Percentiles rank a stretch among this genome's conserved stretches.
Evolutionary conservation across 2,113 vertebrate genomes (phyloP).

Genomic region (Syngnathus scovelli): DNA sequence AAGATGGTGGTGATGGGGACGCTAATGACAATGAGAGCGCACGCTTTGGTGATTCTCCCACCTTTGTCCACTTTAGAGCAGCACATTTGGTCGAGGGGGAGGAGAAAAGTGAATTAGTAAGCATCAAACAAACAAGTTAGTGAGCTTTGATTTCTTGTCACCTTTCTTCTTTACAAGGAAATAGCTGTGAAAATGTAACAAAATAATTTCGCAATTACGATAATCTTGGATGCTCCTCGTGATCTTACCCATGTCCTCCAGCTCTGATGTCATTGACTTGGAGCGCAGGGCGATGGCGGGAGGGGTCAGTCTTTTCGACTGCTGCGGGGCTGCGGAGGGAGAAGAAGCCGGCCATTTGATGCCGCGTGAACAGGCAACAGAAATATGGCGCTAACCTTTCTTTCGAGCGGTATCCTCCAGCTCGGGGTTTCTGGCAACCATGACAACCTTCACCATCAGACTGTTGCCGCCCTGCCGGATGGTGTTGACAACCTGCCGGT

Average conservation of each 20-base stretch:
- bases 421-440: slow-evolving; percentile 88
- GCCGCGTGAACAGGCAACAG: slow-evolving; percentile 16
- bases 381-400: slow-evolving; percentile 70
- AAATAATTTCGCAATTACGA: too few species aligned
- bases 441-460: slow-evolving; percentile 91
- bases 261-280: slow-evolving; percentile 93
- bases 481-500: slow-evolving; percentile 92
- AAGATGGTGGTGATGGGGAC: slow-evolving; percentile 51
- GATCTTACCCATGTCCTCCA: slow-evolving; percentile 89
- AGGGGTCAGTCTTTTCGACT: slow-evolving; percentile 83
- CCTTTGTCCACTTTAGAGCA: slow-evolving; percentile 73
- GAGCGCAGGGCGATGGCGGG: slow-evolving; percentile 87
- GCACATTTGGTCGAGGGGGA: slow-evolving; percentile 26
- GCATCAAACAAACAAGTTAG: slow-evolving; percentile 11
- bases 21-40: slow-evolving; percentile 49
- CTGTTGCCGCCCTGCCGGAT: slow-evolving; percentile 90
- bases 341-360: slow-evolving; percentile 32
- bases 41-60: slow-evolving; percentile 54
- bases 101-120: slow-evolving; percentile 18
- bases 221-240: neutral
- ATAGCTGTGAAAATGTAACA: neutral
- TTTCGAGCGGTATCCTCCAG: slow-evolving; percentile 83
- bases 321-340: slow-evolving; percentile 76
- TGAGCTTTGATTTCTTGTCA: slow-evolving; percentile 1
- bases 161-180: neutral